phyloP scores from a whole-genome alignment of 2,888 invertebrate genomes.

The Pediacus dermestoides region DNA sequence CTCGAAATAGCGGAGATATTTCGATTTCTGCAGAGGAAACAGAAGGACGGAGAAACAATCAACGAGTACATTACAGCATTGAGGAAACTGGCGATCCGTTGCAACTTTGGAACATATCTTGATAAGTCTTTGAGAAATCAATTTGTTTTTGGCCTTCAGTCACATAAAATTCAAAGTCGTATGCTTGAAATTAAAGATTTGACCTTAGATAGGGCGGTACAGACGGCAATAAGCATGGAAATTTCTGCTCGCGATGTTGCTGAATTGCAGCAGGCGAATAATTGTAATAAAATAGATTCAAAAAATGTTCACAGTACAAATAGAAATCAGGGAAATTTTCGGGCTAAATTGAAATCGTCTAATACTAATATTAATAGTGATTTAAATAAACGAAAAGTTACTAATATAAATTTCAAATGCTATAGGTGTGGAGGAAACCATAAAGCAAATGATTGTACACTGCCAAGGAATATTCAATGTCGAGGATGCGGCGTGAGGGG shows the following conservation, averaged over 20 bases:
- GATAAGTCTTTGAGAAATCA: constrained; percentile 31
- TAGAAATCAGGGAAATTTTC: too few species aligned
- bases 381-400: too few species aligned
- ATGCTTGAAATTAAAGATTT: constrained; percentile 27
- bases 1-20: constrained; percentile 28
- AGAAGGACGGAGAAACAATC: constrained; percentile 24
- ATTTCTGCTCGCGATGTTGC: constrained; percentile 22
- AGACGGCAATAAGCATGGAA: constrained; percentile 30
- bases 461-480: constrained; percentile 5
- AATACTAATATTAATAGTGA: neutral
- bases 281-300: constrained; percentile 7
- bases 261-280: constrained; percentile 25
- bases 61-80: constrained; percentile 26
- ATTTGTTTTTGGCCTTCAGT: constrained; percentile 30
- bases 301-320: constrained; percentile 4
- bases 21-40: constrained; percentile 27
- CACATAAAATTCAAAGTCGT: constrained; percentile 26
- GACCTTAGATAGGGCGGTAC: constrained; percentile 25
- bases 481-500: constrained; percentile 5
- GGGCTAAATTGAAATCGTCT: constrained; percentile 9
- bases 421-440: constrained; percentile 13
- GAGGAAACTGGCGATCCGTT: constrained; percentile 21
- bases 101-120: constrained; percentile 30
- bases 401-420: constrained; percentile 8
- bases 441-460: constrained; percentile 11